phyloP scores from a whole-genome alignment of 2,888 invertebrate species.

The Zelleria hepariella region DNA sequence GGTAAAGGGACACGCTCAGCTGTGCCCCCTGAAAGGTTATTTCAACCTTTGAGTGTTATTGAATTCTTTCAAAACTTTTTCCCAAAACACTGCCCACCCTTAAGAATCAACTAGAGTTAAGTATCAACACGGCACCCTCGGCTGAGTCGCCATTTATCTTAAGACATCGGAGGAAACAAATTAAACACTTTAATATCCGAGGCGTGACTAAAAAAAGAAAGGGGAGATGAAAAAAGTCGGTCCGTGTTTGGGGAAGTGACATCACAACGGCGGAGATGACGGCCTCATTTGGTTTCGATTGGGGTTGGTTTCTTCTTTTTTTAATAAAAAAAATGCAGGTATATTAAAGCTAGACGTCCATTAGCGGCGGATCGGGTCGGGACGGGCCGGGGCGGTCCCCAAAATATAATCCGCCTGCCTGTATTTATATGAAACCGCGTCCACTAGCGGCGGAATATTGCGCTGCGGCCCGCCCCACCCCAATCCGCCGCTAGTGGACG shows the following conservation, averaged over 20 bases:
- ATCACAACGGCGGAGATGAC: neutral
- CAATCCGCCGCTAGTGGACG: no score
- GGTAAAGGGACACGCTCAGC: no score
- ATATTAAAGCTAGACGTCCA: no score
- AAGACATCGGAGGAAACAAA: conserved; percentile 54
- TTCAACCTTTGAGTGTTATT: no score
- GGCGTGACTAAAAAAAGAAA: conserved; percentile 60
- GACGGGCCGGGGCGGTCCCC: no score
- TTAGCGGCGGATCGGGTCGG: no score
- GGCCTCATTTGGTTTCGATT: neutral
- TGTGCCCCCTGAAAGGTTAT: no score
- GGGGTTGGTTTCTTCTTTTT: neutral
- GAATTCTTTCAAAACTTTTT: neutral
- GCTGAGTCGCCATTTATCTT: conserved; percentile 42
- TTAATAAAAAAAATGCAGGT: neutral
- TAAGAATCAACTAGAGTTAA: neutral
- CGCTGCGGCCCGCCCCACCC: no score
- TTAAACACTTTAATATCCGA: conserved; percentile 67
- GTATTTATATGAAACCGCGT: no score
- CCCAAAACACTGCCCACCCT: neutral
- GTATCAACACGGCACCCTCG: neutral
- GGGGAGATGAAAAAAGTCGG: conserved; percentile 5
- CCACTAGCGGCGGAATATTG: no score
- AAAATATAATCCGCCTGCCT: no score
- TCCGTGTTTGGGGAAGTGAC: conserved; percentile 4